Conservation (phyloP, 1,140 invertebrate genomes). For the Macrobrachium nipponense region DNA sequence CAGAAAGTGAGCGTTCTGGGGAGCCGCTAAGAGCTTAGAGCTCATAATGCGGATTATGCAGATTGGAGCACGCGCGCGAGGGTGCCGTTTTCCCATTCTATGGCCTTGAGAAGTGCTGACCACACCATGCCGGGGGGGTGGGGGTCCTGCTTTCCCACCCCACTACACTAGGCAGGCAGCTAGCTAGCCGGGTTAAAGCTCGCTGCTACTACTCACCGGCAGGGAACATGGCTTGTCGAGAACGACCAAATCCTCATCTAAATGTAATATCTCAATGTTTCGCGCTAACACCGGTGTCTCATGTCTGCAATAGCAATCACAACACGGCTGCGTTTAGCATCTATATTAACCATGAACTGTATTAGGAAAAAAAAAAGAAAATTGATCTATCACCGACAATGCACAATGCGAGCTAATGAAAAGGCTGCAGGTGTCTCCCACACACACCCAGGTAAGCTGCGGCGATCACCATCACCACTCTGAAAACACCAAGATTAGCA, state of each 20-base stretch:
- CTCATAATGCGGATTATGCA: conserved; percentile 13
- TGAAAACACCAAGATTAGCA: conserved; percentile 44
- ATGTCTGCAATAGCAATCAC: conserved; percentile 74
- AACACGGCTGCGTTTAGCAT: conserved; percentile 43
- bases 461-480: conserved; percentile 29
- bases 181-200: conserved; percentile 33
- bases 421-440: conserved; percentile 29
- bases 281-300: conserved; percentile 81
- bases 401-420: conserved; percentile 41
- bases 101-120: conserved; percentile 43
- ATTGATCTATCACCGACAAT: conserved; percentile 36
- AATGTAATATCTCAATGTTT: conserved; percentile 82
- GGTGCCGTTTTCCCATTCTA: conserved; percentile 29
- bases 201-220: conserved; percentile 74
- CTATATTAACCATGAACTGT: conserved; percentile 27
- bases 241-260: conserved; percentile 85
- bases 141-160: conserved; percentile 41
- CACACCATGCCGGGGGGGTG: conserved; percentile 43
- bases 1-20: conserved; percentile 7
- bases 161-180: conserved; percentile 44
- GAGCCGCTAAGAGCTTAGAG: conserved; percentile 26
- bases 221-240: conserved; percentile 91
- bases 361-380: conserved; percentile 29
- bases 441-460: conserved; percentile 38
- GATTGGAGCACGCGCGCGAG: conserved; percentile 21